Evolutionary conservation across 2,113 vertebrate genomes (phyloP), one percentile per base, ranked within the genome.

Genomic region (Strix uralensis): DNA sequence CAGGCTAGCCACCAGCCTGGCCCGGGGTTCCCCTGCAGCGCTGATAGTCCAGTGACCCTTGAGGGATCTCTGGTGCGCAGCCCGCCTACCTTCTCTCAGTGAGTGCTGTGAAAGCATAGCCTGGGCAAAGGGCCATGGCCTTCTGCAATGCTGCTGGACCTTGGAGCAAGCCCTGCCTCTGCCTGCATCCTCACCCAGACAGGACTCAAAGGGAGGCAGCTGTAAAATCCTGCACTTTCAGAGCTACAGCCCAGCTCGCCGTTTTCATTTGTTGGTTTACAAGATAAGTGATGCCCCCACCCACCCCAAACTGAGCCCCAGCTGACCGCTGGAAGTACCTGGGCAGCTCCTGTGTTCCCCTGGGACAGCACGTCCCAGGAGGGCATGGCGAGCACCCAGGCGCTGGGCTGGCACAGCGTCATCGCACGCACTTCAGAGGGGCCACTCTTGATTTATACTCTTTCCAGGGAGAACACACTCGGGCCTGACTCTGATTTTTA

Each of bases 401-500:
- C 0, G 0, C 75, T 70, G 44, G 20, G 6, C 2, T 29, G 40
- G 69, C 79, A 49, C 61, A 47, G 14, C 13, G 0, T 4, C 46
- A 5, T 32, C 44, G 67, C 85, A 34, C 2, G 0, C 58, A 9
- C 77, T 40, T 26, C 63, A 27, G 0, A 81, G 79, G 32, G 29
- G 19, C 18, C 34, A 6, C 47, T n/a, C 54, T 22, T 66, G 9
- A 46, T 30, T 51, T 27, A 19, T 26, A 11, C 44, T n/a, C 61
- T 55, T 44, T 30, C 16, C 47, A 59, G 47, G n/a, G n/a, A 40
- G 30, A 80, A 57, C 26, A n/a, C 17, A 1, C 55, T 34, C 2
- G 3, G 40, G 73, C 55, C 74, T 61, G 36, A 9, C 54, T 30
- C 79, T 93, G 88, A 7, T 27, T 25, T 78, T 63, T 47, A 40